Base-by-base conservation (phyloP, 2,797 vertebrate genomes). In the Sebastes elongatus region DNA sequence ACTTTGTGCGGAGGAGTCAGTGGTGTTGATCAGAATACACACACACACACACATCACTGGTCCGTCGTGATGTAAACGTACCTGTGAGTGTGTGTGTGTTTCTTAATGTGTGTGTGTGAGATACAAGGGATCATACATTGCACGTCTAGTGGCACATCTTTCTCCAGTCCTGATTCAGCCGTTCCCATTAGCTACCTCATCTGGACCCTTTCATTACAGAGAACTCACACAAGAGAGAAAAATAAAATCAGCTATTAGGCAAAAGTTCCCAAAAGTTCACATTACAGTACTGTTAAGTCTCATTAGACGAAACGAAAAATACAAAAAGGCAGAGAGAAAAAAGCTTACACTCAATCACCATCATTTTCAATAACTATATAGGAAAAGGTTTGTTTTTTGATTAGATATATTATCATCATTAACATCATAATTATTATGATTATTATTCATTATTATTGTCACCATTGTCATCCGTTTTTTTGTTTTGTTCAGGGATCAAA, bases 241-340 rank as follows among this genome's bases (percentile, higher is more conserved):
- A 90, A 88, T 87, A 83, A 92, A 92, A 89, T 88, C 90, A 91
- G 88, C 91, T 78, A 87, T 90, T 89, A 91, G 88, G 89, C 87
- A 78, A 89, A 80, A 92, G 86, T 94, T 95, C 91, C 90, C 88
- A 89, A 92, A 91, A 81, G 89, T 94, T 95, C 96, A 95, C 94
- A 92, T 95, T 94, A 95, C 94, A 96, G 95, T 95, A 95, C 94
- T 94, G 90, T 90, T 91, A 93, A 92, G 91, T 94, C 92, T 93
- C 91, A 89, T 95, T 93, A 89, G 91, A 94, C 92, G 23, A 88
- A 93, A 93, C 61, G 30, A 89, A 93, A 86, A 83, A 83, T 84
- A 92, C 86, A 93, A 92, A 90, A 93, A 93, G 89, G 91, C 91
- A 92, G 85, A 93, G 88, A 86, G 75, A 86, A 85, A 79, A 87